Conservation (phyloP, 1,140 invertebrate genomes). For the Drosophila bifasciata region DNA sequence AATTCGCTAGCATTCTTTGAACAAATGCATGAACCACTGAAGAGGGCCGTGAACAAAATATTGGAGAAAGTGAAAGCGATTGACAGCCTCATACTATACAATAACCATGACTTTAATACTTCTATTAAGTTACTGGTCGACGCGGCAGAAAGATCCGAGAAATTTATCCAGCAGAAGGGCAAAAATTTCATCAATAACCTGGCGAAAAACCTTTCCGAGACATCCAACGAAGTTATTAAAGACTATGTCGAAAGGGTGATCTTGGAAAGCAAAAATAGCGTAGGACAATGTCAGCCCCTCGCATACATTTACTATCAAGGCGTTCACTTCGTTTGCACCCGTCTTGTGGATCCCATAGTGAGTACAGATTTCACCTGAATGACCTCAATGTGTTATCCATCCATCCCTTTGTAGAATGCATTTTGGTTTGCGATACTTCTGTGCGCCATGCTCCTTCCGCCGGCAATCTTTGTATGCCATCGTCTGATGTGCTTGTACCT, state of each 20-base stretch:
- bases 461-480: slow-evolving; percentile 91
- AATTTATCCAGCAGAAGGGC: slow-evolving; percentile 87
- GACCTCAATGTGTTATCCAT: no score
- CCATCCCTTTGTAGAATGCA: slow-evolving; percentile 89
- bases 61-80: slow-evolving; percentile 86
- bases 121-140: slow-evolving; percentile 88
- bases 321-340: slow-evolving; percentile 89
- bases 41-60: no score
- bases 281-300: slow-evolving; percentile 92
- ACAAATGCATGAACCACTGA: no score
- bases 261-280: slow-evolving; percentile 85
- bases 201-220: no score
- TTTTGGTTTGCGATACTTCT: slow-evolving; percentile 94
- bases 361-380: slow-evolving; percentile 81
- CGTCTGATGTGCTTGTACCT: slow-evolving; percentile 92
- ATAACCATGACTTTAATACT: slow-evolving; percentile 89
- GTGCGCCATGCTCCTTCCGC: slow-evolving; percentile 92
- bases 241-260: slow-evolving; percentile 88
- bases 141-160: slow-evolving; percentile 88
- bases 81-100: slow-evolving; percentile 86
- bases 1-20: slow-evolving; percentile 81
- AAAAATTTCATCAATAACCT: slow-evolving; percentile 59
- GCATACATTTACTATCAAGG: slow-evolving; percentile 91
- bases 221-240: slow-evolving; percentile 85
- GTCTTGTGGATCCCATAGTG: slow-evolving; percentile 92